Evolutionary conservation across 1,140 invertebrate genomes (phyloP), one percentile per base, ranked within the genome.

Genomic region (Drosophila baimaii): DNA sequence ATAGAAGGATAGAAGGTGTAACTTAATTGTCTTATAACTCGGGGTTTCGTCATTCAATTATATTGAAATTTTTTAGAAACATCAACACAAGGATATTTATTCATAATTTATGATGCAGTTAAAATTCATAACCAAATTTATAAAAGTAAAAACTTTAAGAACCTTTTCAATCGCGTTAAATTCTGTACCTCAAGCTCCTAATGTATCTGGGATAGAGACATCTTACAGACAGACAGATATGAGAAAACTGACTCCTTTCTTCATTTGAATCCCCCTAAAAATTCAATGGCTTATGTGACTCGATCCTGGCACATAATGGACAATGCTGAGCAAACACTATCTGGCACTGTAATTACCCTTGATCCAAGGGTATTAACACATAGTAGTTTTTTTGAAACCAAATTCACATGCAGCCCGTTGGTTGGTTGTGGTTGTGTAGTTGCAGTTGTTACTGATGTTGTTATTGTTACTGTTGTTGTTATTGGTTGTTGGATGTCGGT

Each of bases 321-420:
- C n/a, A n/a, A n/a, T n/a, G n/a, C 21, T 29, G 8, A 46, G 65
- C 47, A 69, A 49, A 70, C 51, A 23, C 27, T 17, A 71, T 57
- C 51, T 8, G 9, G 17, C 41, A 47, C 41, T 33, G 31, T n/a
- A 54, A 49, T 49, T 33, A 56, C 52, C 54, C 54, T 57, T 75
- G 19, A 25, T 44, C 27, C 61, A 58, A 76, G 73, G 39, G 73
- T 76, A 76, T 57, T 39, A 66, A 52, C 68, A 52, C 46, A 46
- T 46, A 72, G 37, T 56, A 47, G 61, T 66, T 71, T 71, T 70
- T 70, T 70, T 52, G 41, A 51, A 66, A 76, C 72, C 73, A 47
- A 76, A 76, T 76, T 76, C 73, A 76, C 72, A 76, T 75, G 73
- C 72, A 76, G 73, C 39, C 65, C 63, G 23, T 9, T 15, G n/a